Evolutionary conservation across 2,888 invertebrate species (phyloP), one percentile per base, ranked within the genome.

Genomic region (Netelia inedita): DNA sequence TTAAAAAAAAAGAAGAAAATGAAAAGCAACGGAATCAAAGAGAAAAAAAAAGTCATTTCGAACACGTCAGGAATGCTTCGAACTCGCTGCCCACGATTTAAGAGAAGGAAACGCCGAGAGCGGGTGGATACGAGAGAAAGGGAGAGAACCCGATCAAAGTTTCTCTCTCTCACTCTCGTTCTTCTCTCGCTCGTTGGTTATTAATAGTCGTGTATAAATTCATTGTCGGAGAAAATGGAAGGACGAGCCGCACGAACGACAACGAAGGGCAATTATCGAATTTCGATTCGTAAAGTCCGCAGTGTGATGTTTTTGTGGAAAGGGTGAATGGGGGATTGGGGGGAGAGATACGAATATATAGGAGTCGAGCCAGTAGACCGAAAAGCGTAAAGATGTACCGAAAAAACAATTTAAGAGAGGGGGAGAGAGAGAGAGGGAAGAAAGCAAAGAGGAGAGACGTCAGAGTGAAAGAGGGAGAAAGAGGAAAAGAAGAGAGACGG

Each of bases 201-300:
- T 69, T 61, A 78, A 78, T 78, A 81, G 69, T 41, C 41, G 57
- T 65, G 21, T 75, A 66, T 50, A 82, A 66, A 82, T 50, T 78
- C 35, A 73, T 76, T 66, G 59, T 66, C 46, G 57, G 16, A 28
- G 63, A 21, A 16, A 10, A 21, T 11, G 59, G 35, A 65, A 46
- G 43, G 50, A 63, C 23, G 16, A 19, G 14, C 19, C 41, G 57
- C 55, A 43, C 28, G 61, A 10, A 2, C 14, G 61, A 55, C 19
- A 6, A 14, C 2, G 50, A 28, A 41, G 69, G 10, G 19, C 9
- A 14, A 35, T 66, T 82, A 82, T 82, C 78, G 82, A 78, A 73
- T 66, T 78, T 46, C 76, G 82, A 82, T 76, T 81, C 21, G 23
- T 19, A 53, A 71, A 53, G 21, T 69, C 69, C 61, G 21, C 23